These are phyloP conservation scores for Eonycteris spelaea DNA, from an alignment of 2,113 vertebrate genomes.

Conservation along the genomic window DNA sequence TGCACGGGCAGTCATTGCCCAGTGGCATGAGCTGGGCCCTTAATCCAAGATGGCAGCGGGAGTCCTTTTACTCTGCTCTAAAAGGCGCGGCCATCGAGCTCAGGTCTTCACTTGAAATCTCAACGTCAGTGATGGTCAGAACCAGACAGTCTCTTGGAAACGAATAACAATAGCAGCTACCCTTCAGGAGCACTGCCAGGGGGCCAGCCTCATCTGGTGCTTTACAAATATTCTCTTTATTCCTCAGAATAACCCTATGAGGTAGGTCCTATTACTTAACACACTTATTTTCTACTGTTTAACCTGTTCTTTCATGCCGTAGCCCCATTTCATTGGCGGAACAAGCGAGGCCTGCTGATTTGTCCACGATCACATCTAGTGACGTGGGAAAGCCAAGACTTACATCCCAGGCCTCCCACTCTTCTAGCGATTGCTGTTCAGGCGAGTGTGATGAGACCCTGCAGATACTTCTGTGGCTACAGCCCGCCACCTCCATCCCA, in stretches of 20 bases:
- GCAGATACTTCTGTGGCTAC: neutral
- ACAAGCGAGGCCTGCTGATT: neutral
- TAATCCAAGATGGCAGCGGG: neutral
- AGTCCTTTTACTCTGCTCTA: neutral
- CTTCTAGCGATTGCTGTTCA: neutral
- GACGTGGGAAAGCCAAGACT: neutral
- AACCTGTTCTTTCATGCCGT: neutral
- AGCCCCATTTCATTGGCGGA: neutral
- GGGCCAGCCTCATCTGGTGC: neutral
- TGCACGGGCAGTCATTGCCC: neutral
- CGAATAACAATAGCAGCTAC: neutral
- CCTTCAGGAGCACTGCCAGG: neutral
- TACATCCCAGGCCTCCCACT: too few species aligned
- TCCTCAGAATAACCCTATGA: neutral
- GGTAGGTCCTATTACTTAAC: neutral
- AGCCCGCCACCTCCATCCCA: neutral
- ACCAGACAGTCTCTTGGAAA: neutral
- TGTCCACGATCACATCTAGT: neutral
- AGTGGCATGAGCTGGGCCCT: neutral
- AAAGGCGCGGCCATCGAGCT: neutral
- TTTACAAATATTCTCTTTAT: neutral
- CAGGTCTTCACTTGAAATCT: neutral
- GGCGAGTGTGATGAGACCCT: accelerated
- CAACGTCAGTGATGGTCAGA: neutral
- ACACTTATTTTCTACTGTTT: neutral